Conservation (phyloP, 53 echinoderm and acorn worm species). For the Holothuria leucospilota region DNA sequence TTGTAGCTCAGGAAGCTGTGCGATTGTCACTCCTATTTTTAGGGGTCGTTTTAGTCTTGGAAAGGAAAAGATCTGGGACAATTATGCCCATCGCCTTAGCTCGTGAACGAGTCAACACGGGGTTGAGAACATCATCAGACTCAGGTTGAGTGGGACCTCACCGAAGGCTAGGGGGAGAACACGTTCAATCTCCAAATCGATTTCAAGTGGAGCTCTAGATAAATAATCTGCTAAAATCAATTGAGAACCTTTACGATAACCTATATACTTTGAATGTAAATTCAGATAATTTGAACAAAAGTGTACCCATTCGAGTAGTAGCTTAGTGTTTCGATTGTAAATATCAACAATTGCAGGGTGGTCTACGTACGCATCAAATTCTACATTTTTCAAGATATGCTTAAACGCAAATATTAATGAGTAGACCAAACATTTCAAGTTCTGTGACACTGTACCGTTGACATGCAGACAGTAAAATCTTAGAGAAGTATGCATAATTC, state of each 20-base stretch:
- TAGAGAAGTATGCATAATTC: too few species aligned
- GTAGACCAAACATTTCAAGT: not conserved
- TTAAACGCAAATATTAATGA: not conserved
- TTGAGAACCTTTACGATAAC: slow-evolving; percentile 59
- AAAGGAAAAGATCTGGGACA: too few species aligned
- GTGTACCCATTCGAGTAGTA: slow-evolving; percentile 30
- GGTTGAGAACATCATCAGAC: too few species aligned
- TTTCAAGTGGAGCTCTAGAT: slow-evolving; percentile 8
- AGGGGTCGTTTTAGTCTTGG: too few species aligned
- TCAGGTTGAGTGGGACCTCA: too few species aligned
- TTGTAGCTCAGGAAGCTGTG: too few species aligned
- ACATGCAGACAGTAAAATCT: too few species aligned
- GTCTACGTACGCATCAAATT: slow-evolving; percentile 1
- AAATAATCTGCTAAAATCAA: slow-evolving; percentile 60
- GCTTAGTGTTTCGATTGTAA: slow-evolving; percentile 1
- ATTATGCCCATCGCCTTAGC: too few species aligned
- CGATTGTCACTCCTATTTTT: too few species aligned
- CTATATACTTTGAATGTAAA: slow-evolving; percentile 52
- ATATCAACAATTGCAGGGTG: not conserved
- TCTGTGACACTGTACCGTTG: not conserved
- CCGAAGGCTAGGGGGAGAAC: too few species aligned
- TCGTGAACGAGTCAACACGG: too few species aligned
- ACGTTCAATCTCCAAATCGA: slow-evolving; percentile 16
- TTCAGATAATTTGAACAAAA: slow-evolving; percentile 47
- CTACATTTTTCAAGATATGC: not conserved